Evolutionary conservation across 1,140 invertebrate species (phyloP).

Genomic region (Heterodera carotae): DNA sequence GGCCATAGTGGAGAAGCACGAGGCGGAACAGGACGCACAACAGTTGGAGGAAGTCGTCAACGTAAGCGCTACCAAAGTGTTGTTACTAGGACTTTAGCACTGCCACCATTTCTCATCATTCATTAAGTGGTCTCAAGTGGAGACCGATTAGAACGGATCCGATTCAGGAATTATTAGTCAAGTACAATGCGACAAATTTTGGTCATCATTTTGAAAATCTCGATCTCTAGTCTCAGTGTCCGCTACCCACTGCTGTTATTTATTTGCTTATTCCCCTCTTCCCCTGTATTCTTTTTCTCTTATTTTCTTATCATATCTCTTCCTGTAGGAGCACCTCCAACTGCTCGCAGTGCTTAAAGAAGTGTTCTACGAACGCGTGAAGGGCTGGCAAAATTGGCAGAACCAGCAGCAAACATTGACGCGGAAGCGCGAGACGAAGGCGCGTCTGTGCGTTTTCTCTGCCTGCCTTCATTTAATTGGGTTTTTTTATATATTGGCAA

Average conservation of each 20-base stretch:
- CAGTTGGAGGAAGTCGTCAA: constrained; percentile 76
- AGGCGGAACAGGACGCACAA: constrained; percentile 92
- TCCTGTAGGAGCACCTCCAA: constrained; percentile 79
- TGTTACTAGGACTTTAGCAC: too few relatives aligned
- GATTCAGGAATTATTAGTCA: too few relatives aligned
- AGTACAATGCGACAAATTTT: too few relatives aligned
- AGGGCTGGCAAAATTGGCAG: constrained; percentile 96
- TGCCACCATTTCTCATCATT: too few relatives aligned
- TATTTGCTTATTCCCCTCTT: too few relatives aligned
- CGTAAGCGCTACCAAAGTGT: too few relatives aligned
- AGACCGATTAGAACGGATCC: too few relatives aligned
- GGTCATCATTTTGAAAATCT: too few relatives aligned
- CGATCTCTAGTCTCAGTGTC: too few relatives aligned
- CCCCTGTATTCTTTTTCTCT: background rate
- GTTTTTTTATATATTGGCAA: background rate
- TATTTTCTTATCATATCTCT: constrained; percentile 18
- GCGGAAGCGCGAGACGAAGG: constrained; percentile 90
- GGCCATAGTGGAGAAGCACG: constrained; percentile 82
- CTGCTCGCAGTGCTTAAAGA: constrained; percentile 73
- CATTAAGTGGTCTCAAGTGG: too few relatives aligned
- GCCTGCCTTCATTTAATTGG: too few relatives aligned
- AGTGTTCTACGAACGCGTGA: constrained; percentile 95
- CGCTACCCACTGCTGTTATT: too few relatives aligned
- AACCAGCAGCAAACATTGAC: constrained; percentile 89
- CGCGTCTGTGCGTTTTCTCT: constrained; percentile 71